These are phyloP conservation scores for Theodoxus fluviatilis DNA, from an alignment of 2,888 invertebrate genomes.

Conservation along the genomic window DNA sequence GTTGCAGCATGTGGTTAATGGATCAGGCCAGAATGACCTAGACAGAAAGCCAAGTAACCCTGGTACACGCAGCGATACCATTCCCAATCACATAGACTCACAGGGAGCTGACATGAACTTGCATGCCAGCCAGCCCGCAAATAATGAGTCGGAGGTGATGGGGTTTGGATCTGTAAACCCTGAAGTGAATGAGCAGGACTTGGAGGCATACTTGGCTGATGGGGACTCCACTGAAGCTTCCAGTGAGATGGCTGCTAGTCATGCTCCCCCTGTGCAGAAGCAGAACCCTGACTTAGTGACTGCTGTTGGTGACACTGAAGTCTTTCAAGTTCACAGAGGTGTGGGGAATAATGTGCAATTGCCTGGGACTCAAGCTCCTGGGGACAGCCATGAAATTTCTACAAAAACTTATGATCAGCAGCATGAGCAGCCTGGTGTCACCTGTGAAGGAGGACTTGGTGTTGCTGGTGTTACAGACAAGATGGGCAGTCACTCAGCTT, in stretches of 20 bases:
- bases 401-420: no score
- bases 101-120: background rate
- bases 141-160: slow-evolving; percentile 26
- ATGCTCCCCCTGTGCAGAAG: background rate
- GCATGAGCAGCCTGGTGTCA: no score
- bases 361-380: no score
- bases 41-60: no score
- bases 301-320: background rate
- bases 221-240: slow-evolving; percentile 19
- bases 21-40: no score
- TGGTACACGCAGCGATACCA: no score
- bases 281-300: slow-evolving; percentile 21
- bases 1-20: no score
- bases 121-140: background rate
- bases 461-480: no score
- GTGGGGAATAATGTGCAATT: no score
- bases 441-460: no score
- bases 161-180: slow-evolving; percentile 35
- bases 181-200: slow-evolving; percentile 39
- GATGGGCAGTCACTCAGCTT: no score
- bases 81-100: background rate
- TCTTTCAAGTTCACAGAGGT: slow-evolving; percentile 1
- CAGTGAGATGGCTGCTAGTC: background rate
- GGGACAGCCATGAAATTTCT: no score
- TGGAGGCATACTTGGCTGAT: slow-evolving; percentile 44